A percentile compares a stretch with the other conserved stretches of the same genome.
Evolutionary conservation across 30 jellyfish, hydroid and myxozoan species (phyloP).

Genomic region (Hydractinia symbiolongicarpus): DNA sequence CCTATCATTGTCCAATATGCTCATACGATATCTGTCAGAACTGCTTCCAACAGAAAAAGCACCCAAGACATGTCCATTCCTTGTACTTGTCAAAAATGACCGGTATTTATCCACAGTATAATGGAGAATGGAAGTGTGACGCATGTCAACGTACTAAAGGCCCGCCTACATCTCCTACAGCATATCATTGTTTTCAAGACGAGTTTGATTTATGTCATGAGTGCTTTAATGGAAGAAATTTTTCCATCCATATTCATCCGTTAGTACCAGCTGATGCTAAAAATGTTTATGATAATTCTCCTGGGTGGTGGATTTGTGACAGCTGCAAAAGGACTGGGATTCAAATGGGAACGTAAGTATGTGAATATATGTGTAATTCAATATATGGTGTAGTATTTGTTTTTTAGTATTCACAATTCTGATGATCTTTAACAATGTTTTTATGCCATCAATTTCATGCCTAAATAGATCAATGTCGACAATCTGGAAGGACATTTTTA

Average conservation of each 20-base stretch:
- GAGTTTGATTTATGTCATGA: constrained; percentile 82
- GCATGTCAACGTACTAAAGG: constrained; percentile 63
- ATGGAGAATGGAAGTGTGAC: constrained; percentile 94
- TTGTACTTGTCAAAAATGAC: constrained; percentile 50
- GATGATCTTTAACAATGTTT: not conserved
- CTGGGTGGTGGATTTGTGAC: constrained; percentile 92
- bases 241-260: constrained; percentile 66
- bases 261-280: constrained; percentile 77
- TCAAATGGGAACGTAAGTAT: constrained; percentile 71
- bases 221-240: constrained; percentile 66
- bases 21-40: constrained; percentile 59
- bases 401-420: too few species aligned
- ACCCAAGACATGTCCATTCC: constrained; percentile 74
- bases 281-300: constrained; percentile 60
- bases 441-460: not conserved
- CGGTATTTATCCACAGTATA: constrained; percentile 55
- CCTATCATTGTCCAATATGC: constrained; percentile 72
- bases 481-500: too few species aligned
- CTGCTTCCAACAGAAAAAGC: constrained; percentile 46
- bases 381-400: too few species aligned
- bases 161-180: constrained; percentile 19
- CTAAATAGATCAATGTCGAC: too few species aligned
- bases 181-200: constrained; percentile 72
- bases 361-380: not conserved
- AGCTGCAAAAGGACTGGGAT: constrained; percentile 70